A percentile compares a stretch with the other conserved stretches of the same genome.
Evolutionary conservation across 2,888 invertebrate genomes (phyloP).

Genomic region (Vanessa cardui): DNA sequence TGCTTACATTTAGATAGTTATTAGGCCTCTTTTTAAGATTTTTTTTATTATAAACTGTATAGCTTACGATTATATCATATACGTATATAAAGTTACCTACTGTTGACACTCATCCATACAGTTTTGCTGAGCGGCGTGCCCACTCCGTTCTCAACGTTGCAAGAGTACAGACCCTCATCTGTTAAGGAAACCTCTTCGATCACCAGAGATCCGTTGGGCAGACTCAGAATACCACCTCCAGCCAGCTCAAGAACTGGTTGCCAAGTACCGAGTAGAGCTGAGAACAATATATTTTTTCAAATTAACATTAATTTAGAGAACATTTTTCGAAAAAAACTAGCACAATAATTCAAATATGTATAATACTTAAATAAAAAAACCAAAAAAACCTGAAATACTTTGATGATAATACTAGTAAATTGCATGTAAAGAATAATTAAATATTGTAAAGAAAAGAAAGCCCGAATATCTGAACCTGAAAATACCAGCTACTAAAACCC

Average conservation of each 20-base stretch:
- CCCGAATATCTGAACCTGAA: too few relatives aligned
- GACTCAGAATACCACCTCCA: slow-evolving; percentile 75
- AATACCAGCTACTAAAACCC: too few relatives aligned
- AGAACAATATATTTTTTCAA: slow-evolving; percentile 16
- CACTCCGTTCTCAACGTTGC: slow-evolving; percentile 79
- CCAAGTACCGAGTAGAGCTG: slow-evolving; percentile 76
- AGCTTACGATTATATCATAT: background rate
- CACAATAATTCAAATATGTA: too few relatives aligned
- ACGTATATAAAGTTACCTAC: slow-evolving; percentile 53
- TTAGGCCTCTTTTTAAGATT: too few relatives aligned
- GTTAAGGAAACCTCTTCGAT: slow-evolving; percentile 75
- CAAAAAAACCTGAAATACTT: too few relatives aligned
- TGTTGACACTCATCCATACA: slow-evolving; percentile 79
- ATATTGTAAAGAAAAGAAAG: too few relatives aligned
- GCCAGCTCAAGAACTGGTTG: slow-evolving; percentile 76
- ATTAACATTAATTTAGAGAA: background rate
- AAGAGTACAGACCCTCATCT: slow-evolving; percentile 77
- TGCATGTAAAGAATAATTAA: too few relatives aligned
- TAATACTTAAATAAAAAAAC: too few relatives aligned
- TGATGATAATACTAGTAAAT: too few relatives aligned
- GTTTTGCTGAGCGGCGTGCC: slow-evolving; percentile 78
- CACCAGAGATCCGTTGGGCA: slow-evolving; percentile 74
- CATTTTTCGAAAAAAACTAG: too few relatives aligned
- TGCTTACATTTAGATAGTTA: too few relatives aligned
- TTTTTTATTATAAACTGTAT: background rate